Evolutionary conservation across 2,797 vertebrate genomes (phyloP).

Genomic region (Amazona ochrocephala): DNA sequence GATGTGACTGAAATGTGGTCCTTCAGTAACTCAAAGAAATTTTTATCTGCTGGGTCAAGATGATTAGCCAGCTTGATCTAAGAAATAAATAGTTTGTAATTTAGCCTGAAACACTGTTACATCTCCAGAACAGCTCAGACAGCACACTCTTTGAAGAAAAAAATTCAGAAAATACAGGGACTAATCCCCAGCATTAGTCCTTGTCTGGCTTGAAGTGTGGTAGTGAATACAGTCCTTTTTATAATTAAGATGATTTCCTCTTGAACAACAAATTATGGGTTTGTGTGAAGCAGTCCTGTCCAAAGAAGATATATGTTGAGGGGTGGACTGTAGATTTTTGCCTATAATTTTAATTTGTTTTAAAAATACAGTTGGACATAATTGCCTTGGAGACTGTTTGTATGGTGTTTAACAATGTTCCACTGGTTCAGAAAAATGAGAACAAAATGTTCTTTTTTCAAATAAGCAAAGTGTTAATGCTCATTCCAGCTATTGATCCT

Average conservation of each 20-base stretch:
- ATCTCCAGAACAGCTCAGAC: background rate
- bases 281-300: background rate
- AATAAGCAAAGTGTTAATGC: slow-evolving; percentile 19
- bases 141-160: background rate
- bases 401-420: background rate
- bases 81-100: slow-evolving; percentile 1
- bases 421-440: slow-evolving; percentile 1
- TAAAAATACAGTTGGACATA: background rate
- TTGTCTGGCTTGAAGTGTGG: background rate
- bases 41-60: slow-evolving; percentile 13
- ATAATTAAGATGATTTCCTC: background rate
- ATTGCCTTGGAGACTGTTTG: slow-evolving; percentile 4
- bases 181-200: background rate
- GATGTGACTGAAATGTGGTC: background rate
- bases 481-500: slow-evolving; percentile 18
- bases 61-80: background rate
- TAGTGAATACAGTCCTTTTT: background rate
- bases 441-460: slow-evolving; percentile 42
- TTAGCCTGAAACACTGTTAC: background rate
- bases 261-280: slow-evolving; percentile 7
- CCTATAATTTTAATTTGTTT: slow-evolving; percentile 30
- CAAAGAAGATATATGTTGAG: background rate
- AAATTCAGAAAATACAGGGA: background rate
- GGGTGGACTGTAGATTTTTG: background rate
- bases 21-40: background rate